Conservation (phyloP, 2,888 invertebrate genomes). For the Lapara coniferarum region DNA sequence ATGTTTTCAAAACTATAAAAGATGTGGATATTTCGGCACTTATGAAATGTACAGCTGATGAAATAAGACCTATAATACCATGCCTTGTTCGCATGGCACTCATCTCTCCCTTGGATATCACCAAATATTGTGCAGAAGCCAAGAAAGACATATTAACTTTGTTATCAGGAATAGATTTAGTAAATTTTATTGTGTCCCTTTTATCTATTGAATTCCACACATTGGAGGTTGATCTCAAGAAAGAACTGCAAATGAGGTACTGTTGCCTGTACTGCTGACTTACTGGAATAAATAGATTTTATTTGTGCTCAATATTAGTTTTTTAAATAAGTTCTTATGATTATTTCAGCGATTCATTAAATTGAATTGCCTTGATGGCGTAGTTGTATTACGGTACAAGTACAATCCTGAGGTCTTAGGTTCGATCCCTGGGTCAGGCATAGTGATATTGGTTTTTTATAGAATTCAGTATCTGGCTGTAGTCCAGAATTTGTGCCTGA, state of each 20-base stretch:
- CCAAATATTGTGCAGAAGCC: conserved; percentile 91
- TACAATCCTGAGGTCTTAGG: no score
- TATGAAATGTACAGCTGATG: conserved; percentile 88
- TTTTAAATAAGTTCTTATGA: no score
- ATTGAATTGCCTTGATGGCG: no score
- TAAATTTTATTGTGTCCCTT: conserved; percentile 96
- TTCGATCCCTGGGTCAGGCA: no score
- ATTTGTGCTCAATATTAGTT: no score
- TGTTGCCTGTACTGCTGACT: conserved; percentile 4
- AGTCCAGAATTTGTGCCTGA: no score
- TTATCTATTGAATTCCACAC: conserved; percentile 97
- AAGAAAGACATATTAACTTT: conserved; percentile 95
- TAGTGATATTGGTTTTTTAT: no score
- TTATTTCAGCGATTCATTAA: no score
- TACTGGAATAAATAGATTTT: no score
- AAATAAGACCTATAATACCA: conserved; percentile 95
- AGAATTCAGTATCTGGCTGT: no score
- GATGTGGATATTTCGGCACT: conserved; percentile 91
- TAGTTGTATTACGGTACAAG: no score
- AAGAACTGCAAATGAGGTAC: conserved; percentile 94
- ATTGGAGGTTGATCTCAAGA: conserved; percentile 95
- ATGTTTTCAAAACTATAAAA: conserved; percentile 91
- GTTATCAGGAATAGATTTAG: conserved; percentile 95
- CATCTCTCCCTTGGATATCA: conserved; percentile 92
- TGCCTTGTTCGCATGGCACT: conserved; percentile 97